A percentile compares a stretch with the other conserved stretches of the same genome.
Evolutionary conservation across 2,888 invertebrate genomes (phyloP).

Genomic region (Cinara cedri): DNA sequence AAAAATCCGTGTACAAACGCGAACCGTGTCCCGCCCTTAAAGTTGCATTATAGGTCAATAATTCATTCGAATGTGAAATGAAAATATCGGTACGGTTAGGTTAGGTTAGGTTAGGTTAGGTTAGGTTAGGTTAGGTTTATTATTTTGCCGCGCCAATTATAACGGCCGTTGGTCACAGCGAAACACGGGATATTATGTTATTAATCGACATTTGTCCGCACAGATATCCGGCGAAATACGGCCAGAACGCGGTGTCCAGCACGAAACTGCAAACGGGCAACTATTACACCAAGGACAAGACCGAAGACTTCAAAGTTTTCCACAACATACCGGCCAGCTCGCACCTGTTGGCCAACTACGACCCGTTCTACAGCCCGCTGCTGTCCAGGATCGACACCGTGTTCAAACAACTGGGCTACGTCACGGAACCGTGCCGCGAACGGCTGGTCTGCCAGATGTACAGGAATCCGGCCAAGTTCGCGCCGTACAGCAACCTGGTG

Average conservation of each 20-base stretch:
- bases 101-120: no score
- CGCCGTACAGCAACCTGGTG: conserved; percentile 85
- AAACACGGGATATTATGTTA: no score
- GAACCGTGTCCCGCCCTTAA: no score
- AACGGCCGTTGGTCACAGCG: no score
- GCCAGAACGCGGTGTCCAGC: conserved; percentile 63
- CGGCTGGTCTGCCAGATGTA: conserved; percentile 84
- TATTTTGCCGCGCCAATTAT: no score
- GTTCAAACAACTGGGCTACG: conserved; percentile 73
- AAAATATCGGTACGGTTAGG: no score
- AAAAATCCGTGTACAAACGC: no score
- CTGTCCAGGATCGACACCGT: conserved; percentile 79
- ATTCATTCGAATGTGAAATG: no score
- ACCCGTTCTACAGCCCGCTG: conserved; percentile 84
- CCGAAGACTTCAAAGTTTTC: conserved; percentile 80
- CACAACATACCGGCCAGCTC: conserved; percentile 86
- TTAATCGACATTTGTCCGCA: neutral
- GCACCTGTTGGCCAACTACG: conserved; percentile 81
- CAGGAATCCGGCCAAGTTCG: conserved; percentile 79
- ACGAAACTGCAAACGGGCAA: conserved; percentile 60
- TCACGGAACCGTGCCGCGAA: conserved; percentile 76
- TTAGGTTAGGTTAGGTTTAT: no score
- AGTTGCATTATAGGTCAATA: no score
- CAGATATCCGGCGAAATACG: conserved; percentile 59
- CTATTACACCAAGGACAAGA: conserved; percentile 67